These are phyloP conservation scores for Apamea monoglypha DNA, from an alignment of 2,888 invertebrate species.

Conservation along the genomic window DNA sequence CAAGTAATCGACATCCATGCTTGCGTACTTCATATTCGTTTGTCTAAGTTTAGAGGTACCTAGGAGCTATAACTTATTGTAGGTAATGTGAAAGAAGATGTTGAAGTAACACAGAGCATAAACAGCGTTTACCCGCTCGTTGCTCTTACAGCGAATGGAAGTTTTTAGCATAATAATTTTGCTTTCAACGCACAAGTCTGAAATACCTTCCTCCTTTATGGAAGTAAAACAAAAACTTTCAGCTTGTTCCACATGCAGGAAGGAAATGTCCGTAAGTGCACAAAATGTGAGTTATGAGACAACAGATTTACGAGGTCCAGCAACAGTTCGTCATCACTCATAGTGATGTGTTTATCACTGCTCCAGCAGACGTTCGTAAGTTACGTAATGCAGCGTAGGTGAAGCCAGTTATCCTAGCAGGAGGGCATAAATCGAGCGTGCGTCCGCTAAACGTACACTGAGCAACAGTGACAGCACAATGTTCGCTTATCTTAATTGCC, in stretches of 20 bases:
- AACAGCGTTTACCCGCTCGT: slow-evolving; percentile 39
- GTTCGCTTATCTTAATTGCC: slow-evolving; percentile 89
- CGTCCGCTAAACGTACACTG: slow-evolving; percentile 80
- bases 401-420: slow-evolving; percentile 68
- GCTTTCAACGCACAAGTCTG: slow-evolving; percentile 31
- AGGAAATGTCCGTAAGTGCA: slow-evolving; percentile 51
- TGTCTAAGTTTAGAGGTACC: neutral
- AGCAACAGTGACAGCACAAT: slow-evolving; percentile 84
- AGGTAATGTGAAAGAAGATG: slow-evolving; percentile 18
- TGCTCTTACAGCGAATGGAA: slow-evolving; percentile 44
- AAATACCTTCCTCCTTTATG: slow-evolving; percentile 35
- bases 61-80: neutral
- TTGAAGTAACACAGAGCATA: slow-evolving; percentile 33
- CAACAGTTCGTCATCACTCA: slow-evolving; percentile 63
- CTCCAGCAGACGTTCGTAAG: slow-evolving; percentile 49
- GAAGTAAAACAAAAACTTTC: slow-evolving; percentile 45
- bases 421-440: slow-evolving; percentile 78
- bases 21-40: slow-evolving; percentile 4
- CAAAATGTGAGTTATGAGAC: slow-evolving; percentile 53
- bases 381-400: slow-evolving; percentile 62
- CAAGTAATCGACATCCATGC: neutral
- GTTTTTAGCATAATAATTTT: slow-evolving; percentile 58
- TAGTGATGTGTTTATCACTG: slow-evolving; percentile 61
- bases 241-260: slow-evolving; percentile 24
- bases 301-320: slow-evolving; percentile 54